These are phyloP conservation scores for Sinella curviseta DNA, from an alignment of 1,140 invertebrate genomes.

Conservation along the genomic window DNA sequence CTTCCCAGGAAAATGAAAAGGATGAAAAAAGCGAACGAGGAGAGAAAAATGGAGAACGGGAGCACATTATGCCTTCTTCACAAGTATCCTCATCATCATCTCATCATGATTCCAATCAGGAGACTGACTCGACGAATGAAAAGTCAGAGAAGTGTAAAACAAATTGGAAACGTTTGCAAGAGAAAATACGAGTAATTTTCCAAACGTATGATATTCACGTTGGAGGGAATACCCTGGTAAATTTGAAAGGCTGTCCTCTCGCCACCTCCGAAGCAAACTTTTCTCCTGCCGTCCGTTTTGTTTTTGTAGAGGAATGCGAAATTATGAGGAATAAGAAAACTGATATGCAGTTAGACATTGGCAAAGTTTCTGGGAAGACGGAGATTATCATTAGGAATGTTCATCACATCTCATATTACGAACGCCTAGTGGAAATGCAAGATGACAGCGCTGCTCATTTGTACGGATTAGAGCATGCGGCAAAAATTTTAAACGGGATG, in stretches of 20 bases:
- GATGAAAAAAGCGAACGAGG: no score
- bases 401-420: slow-evolving; percentile 21
- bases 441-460: neutral
- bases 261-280: neutral
- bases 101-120: neutral
- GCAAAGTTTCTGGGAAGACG: slow-evolving; percentile 5
- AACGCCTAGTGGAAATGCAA: neutral
- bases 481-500: neutral
- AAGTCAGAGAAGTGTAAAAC: neutral
- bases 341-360: neutral
- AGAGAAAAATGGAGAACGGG: neutral
- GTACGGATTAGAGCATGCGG: slow-evolving; percentile 20
- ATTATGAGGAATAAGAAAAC: neutral
- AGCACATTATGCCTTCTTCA: neutral
- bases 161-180: slow-evolving; percentile 19
- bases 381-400: slow-evolving; percentile 23
- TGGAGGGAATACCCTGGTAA: neutral
- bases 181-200: slow-evolving; percentile 26
- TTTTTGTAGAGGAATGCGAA: slow-evolving; percentile 27
- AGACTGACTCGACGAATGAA: neutral
- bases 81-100: neutral
- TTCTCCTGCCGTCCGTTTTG: neutral
- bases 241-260: slow-evolving; percentile 20
- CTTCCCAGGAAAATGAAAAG: neutral
- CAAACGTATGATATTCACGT: slow-evolving; percentile 24